These are phyloP conservation scores for Hoplias malabaricus DNA, from an alignment of 2,113 vertebrate species.

Conservation along the genomic window DNA sequence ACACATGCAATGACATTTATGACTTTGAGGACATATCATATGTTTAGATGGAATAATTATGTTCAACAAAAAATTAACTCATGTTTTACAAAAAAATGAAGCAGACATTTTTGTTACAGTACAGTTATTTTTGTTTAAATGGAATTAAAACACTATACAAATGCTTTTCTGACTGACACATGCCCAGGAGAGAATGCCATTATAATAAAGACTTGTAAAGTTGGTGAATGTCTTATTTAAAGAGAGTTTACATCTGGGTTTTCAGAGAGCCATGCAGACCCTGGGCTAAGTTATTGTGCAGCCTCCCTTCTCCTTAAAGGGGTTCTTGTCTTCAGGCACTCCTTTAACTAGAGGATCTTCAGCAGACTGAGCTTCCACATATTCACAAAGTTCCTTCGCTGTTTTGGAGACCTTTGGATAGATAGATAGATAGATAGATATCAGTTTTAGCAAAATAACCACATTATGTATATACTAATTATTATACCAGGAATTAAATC, in stretches of 20 bases:
- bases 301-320: slow-evolving; percentile 80
- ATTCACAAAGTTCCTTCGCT: slow-evolving; percentile 73
- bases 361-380: slow-evolving; percentile 70
- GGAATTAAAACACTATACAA: background rate
- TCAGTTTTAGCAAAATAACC: too few relatives aligned
- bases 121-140: background rate
- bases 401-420: slow-evolving; percentile 75
- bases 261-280: background rate
- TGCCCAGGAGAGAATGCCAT: background rate
- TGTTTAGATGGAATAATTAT: too few relatives aligned
- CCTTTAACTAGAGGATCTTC: slow-evolving; percentile 79
- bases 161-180: background rate
- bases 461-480: too few relatives aligned
- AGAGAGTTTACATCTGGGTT: background rate
- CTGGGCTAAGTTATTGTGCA: slow-evolving; percentile 71
- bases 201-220: background rate
- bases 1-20: too few relatives aligned
- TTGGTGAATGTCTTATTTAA: background rate
- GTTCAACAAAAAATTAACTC: too few relatives aligned
- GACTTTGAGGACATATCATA: too few relatives aligned
- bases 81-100: too few relatives aligned
- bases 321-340: slow-evolving; percentile 80
- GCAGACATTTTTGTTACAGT: background rate
- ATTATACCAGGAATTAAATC: too few relatives aligned
- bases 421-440: background rate